Conservation (phyloP, 1,140 invertebrate species). For the Halesus radiatus region DNA sequence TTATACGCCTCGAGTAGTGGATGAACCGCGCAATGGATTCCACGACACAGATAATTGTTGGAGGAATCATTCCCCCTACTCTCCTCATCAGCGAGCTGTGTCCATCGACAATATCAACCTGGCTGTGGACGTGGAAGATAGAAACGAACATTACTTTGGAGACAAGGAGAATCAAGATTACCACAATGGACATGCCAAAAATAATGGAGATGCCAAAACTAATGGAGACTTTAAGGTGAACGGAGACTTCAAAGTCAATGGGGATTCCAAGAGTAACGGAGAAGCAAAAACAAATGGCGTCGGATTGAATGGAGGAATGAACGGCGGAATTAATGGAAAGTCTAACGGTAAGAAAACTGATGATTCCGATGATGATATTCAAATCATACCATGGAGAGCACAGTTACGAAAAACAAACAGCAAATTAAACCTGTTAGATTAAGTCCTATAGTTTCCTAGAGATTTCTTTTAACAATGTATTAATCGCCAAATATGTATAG, state of each 20-base stretch:
- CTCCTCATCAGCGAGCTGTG: constrained; percentile 66
- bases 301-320: constrained; percentile 48
- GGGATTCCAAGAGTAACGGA: constrained; percentile 54
- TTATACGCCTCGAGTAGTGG: constrained; percentile 77
- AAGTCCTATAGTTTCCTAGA: background rate
- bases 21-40: constrained; percentile 68
- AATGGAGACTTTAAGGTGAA: constrained; percentile 55
- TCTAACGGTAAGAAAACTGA: constrained; percentile 65
- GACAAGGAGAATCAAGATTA: constrained; percentile 64
- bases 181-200: constrained; percentile 57
- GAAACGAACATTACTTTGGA: constrained; percentile 59
- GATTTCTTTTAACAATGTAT: background rate
- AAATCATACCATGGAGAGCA: constrained; percentile 90
- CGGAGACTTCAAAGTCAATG: constrained; percentile 48
- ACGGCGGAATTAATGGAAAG: constrained; percentile 56
- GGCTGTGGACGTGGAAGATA: constrained; percentile 63
- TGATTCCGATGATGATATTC: constrained; percentile 73
- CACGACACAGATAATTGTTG: constrained; percentile 66
- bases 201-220: constrained; percentile 50
- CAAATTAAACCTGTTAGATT: constrained; percentile 79
- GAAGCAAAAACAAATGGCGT: constrained; percentile 45
- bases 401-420: constrained; percentile 91
- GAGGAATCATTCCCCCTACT: constrained; percentile 66
- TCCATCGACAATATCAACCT: constrained; percentile 74
- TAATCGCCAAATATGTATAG: constrained; percentile 10